phyloP scores from a whole-genome alignment of 2,113 vertebrate genomes.

The Bos javanicus region DNA sequence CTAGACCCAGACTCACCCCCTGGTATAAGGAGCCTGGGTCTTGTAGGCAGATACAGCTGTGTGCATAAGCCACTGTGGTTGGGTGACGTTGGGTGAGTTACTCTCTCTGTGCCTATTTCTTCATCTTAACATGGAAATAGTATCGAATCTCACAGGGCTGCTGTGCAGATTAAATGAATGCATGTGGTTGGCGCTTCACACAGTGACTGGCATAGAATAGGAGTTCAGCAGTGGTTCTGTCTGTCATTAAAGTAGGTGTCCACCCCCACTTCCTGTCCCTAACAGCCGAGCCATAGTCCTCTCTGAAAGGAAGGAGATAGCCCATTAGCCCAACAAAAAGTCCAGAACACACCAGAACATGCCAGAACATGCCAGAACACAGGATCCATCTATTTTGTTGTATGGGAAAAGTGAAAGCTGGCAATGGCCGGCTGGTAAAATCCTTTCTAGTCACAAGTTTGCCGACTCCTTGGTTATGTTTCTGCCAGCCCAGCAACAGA shows the following conservation, averaged over 20 bases:
- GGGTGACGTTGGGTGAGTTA: neutral
- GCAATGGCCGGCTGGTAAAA: neutral
- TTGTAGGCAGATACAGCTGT: neutral
- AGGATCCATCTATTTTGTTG: neutral
- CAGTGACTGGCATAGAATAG: fast-evolving
- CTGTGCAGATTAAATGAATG: no score
- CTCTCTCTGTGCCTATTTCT: neutral
- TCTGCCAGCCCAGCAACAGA: neutral
- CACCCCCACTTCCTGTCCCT: neutral
- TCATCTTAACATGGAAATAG: neutral
- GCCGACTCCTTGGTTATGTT: neutral
- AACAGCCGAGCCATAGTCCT: neutral
- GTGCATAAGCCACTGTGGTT: neutral
- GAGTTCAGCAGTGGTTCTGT: neutral
- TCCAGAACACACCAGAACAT: neutral
- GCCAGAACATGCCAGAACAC: neutral
- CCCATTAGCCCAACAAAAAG: neutral
- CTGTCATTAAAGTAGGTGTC: neutral
- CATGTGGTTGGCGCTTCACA: neutral
- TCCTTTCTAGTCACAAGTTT: neutral
- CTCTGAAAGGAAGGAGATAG: neutral
- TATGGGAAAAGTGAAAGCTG: neutral
- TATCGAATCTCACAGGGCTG: neutral
- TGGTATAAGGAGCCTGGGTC: neutral
- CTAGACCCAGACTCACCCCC: neutral